phyloP scores from a whole-genome alignment of 2,797 vertebrate species.

The Falco biarmicus region DNA sequence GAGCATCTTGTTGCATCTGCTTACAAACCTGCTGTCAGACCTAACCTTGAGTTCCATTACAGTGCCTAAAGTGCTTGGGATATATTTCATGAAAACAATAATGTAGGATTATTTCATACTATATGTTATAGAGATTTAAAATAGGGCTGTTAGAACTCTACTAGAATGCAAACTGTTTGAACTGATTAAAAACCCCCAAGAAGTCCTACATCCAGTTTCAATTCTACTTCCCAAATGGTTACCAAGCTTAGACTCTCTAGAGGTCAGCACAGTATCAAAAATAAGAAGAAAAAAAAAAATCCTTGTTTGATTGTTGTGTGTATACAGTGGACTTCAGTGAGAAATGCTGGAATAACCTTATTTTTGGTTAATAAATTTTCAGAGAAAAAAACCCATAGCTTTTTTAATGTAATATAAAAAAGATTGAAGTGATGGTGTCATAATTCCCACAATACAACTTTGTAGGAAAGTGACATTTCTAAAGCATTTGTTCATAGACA shows the following conservation, averaged over 20 bases:
- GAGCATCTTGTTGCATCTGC: not conserved
- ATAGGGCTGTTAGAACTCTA: not conserved
- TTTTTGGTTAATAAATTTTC: not conserved
- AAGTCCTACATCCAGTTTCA: not conserved
- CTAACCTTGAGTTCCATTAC: not conserved
- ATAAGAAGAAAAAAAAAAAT: not conserved
- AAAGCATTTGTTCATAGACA: not conserved
- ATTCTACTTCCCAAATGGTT: not conserved
- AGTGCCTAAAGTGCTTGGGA: not conserved
- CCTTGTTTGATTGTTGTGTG: not conserved
- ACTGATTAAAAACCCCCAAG: not conserved
- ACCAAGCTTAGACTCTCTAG: not conserved
- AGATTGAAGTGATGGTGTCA: not conserved
- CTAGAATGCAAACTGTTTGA: not conserved
- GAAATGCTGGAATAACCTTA: not conserved
- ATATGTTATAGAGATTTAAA: not conserved
- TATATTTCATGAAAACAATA: not conserved
- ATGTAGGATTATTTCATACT: not conserved
- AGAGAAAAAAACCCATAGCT: not conserved
- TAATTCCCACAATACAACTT: not conserved
- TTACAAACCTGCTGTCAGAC: not conserved
- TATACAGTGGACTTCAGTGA: not conserved
- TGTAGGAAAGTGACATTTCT: not conserved
- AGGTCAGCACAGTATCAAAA: slow-evolving; percentile 13
- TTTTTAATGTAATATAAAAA: not conserved